A percentile compares a stretch with the other conserved stretches of the same genome.
Conservation (phyloP, 35 echinoderm and acorn worm genomes). For the Heliocidaris tuberculata region DNA sequence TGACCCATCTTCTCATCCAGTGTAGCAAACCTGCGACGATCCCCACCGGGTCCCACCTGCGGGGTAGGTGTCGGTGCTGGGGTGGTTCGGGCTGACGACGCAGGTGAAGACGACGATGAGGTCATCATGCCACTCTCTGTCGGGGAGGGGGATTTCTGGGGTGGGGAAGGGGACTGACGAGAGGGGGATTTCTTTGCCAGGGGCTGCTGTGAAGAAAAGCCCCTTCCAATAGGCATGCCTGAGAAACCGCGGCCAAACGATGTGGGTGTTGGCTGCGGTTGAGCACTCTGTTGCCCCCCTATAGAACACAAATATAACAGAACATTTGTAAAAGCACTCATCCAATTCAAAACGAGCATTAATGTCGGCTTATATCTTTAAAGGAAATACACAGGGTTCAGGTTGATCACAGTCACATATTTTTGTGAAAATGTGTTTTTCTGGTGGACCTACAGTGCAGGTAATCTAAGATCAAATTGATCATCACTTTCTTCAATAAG, state of each 20-base stretch:
- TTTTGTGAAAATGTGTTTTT: too few relatives aligned
- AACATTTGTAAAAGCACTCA: too few relatives aligned
- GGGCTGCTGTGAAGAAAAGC: neutral
- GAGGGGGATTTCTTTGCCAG: neutral
- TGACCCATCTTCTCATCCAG: neutral
- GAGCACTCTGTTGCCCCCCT: neutral
- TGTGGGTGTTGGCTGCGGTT: neutral
- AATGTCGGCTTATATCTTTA: too few relatives aligned
- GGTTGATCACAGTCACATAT: too few relatives aligned
- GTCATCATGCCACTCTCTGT: neutral
- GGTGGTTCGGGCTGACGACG: neutral
- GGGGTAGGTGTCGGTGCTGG: neutral
- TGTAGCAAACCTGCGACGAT: neutral
- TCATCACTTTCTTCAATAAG: too few relatives aligned
- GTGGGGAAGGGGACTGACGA: neutral
- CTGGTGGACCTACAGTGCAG: too few relatives aligned
- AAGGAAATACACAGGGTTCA: too few relatives aligned
- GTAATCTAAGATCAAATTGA: too few relatives aligned
- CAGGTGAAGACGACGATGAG: neutral
- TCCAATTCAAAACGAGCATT: too few relatives aligned
- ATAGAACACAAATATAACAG: neutral
- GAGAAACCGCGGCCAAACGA: conserved; percentile 55
- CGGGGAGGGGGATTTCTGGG: neutral
- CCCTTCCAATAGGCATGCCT: neutral
- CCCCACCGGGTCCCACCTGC: neutral